Conservation (phyloP, 2,797 vertebrate genomes). For the Trematomus bernacchii region DNA sequence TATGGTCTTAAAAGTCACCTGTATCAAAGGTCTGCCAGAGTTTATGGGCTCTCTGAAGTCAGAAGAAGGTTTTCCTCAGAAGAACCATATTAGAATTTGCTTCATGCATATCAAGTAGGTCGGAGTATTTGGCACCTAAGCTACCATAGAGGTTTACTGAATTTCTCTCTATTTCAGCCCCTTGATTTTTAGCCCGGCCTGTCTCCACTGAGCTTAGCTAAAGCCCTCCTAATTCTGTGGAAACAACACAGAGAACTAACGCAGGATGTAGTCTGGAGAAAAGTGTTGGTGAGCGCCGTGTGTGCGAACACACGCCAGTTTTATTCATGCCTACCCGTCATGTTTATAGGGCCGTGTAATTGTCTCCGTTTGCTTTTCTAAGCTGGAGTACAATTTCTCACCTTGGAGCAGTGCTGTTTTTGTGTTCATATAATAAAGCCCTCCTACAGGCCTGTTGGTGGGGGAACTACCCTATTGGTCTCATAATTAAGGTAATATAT, state of each 20-base stretch:
- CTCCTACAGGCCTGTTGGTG: conserved; percentile 51
- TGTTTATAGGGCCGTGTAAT: conserved; percentile 58
- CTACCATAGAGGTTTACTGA: conserved; percentile 40
- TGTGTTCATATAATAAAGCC: conserved; percentile 52
- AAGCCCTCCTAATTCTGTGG: conserved; percentile 58
- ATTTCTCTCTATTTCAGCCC: conserved; percentile 25
- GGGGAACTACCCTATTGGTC: conserved; percentile 49
- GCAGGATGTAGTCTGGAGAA: conserved; percentile 18
- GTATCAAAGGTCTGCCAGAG: conserved; percentile 53
- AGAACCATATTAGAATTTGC: conserved; percentile 52
- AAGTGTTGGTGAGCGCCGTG: conserved; percentile 3
- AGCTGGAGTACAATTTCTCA: conserved; percentile 56
- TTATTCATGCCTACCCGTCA: conserved; percentile 39
- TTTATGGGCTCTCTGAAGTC: conserved; percentile 43
- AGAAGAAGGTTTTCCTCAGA: conserved; percentile 51
- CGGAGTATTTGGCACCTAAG: conserved; percentile 56
- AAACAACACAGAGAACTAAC: conserved; percentile 23
- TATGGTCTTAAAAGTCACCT: conserved; percentile 59
- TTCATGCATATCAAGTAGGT: conserved; percentile 63
- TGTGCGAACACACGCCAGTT: neutral
- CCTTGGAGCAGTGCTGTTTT: conserved; percentile 40
- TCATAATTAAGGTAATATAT: conserved; percentile 81
- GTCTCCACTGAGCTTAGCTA: conserved; percentile 47
- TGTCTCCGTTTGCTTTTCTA: conserved; percentile 64
- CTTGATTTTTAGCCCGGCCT: conserved; percentile 42